Conservation (phyloP, 1,140 invertebrate genomes). For the Drosophila pruinosa region DNA sequence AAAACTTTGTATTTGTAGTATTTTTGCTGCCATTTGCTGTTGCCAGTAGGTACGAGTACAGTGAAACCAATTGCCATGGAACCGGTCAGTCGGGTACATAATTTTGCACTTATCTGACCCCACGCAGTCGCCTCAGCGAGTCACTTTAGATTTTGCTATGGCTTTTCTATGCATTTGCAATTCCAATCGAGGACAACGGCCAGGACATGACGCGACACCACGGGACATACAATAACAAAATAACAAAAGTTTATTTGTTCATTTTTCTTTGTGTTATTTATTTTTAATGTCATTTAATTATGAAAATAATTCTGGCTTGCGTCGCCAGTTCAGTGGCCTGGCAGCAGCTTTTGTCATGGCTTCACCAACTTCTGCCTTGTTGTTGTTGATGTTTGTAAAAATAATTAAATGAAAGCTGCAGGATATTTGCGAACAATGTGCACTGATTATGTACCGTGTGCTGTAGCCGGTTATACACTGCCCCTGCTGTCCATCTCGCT, state of each 20-base stretch:
- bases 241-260: constrained; percentile 8
- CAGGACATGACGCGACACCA: constrained; percentile 4
- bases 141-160: constrained; percentile 56
- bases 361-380: constrained; percentile 11
- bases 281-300: constrained; percentile 74
- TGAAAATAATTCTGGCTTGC: constrained; percentile 52
- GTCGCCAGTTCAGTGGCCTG: constrained; percentile 16
- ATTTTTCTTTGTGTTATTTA: constrained; percentile 2
- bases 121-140: constrained; percentile 31
- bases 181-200: constrained; percentile 49
- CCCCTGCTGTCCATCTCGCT: neutral
- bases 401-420: constrained; percentile 70
- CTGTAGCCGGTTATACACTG: constrained; percentile 6
- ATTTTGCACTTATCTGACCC: constrained; percentile 77
- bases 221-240: constrained; percentile 20
- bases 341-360: constrained; percentile 29
- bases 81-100: constrained; percentile 46
- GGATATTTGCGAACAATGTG: constrained; percentile 64
- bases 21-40: constrained; percentile 11
- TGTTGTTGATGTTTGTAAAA: constrained; percentile 43
- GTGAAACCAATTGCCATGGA: constrained; percentile 9
- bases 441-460: constrained; percentile 57
- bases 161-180: constrained; percentile 70
- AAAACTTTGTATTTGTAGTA: constrained; percentile 56
- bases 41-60: constrained; percentile 2